Evolutionary conservation across 2,797 vertebrate species (phyloP).

Genomic region (Microcaecilia unicolor): DNA sequence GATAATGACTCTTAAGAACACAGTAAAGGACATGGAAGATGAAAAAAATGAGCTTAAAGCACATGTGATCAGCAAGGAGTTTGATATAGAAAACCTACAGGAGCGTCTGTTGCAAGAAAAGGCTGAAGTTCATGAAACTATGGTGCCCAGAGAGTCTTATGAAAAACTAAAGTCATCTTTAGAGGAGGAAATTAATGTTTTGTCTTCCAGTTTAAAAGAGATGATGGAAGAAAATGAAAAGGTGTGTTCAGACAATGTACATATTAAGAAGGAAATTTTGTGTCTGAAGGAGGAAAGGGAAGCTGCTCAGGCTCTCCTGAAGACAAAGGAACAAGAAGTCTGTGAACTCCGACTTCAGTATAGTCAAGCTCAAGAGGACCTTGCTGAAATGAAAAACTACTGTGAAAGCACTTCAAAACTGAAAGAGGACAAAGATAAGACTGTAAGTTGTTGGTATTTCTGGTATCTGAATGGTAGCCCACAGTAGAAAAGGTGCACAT

Average conservation of each 20-base stretch:
- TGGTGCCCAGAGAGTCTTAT: constrained; percentile 59
- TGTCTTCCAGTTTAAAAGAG: constrained; percentile 77
- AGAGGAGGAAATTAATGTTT: constrained; percentile 62
- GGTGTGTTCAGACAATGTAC: constrained; percentile 66
- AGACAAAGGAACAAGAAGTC: constrained; percentile 71
- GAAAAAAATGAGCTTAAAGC: constrained; percentile 59
- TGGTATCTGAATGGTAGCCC: too few species aligned
- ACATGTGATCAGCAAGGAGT: constrained; percentile 61
- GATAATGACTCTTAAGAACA: constrained; percentile 67
- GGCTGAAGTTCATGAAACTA: constrained; percentile 51
- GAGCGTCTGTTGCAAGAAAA: constrained; percentile 64
- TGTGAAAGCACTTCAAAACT: constrained; percentile 76
- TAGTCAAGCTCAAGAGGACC: constrained; percentile 73
- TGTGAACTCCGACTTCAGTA: constrained; percentile 59
- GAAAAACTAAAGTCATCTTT: constrained; percentile 63
- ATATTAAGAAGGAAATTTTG: constrained; percentile 72
- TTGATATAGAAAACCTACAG: constrained; percentile 68
- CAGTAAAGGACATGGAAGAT: constrained; percentile 72
- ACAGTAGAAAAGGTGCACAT: too few species aligned
- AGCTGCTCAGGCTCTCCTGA: constrained; percentile 58
- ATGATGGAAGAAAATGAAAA: constrained; percentile 79
- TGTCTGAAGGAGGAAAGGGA: constrained; percentile 70
- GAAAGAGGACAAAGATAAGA: constrained; percentile 91
- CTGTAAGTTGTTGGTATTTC: too few species aligned
- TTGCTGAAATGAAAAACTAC: constrained; percentile 73